Evolutionary conservation across 2,113 vertebrate genomes (phyloP).

Genomic region (Eretmochelys imbricata): DNA sequence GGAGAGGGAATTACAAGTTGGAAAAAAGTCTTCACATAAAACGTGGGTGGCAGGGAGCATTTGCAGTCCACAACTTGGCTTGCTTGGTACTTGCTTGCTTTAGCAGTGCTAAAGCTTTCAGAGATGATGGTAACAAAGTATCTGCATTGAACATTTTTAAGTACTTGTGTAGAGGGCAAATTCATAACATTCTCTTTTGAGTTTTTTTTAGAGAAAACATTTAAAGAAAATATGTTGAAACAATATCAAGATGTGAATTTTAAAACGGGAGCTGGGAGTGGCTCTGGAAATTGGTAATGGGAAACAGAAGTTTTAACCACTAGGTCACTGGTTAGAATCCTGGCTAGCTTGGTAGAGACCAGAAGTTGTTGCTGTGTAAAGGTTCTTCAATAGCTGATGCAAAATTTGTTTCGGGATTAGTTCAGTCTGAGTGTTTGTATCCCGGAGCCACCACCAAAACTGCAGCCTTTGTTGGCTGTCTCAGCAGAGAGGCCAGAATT

Average conservation of each 20-base stretch:
- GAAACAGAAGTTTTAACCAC: neutral
- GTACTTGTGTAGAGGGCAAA: neutral
- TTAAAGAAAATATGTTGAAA: neutral
- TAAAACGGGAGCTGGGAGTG: neutral
- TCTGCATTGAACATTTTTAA: neutral
- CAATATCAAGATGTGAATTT: neutral
- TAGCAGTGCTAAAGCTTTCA: neutral
- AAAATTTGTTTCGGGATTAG: neutral
- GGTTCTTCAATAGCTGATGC: neutral
- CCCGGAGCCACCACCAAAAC: neutral
- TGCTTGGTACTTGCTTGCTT: neutral
- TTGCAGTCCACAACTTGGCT: neutral
- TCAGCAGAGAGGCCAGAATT: neutral
- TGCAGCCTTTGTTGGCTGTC: neutral
- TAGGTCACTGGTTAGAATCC: neutral
- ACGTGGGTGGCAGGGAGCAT: neutral
- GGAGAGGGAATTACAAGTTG: neutral
- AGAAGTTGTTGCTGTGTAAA: neutral
- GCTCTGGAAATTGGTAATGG: neutral
- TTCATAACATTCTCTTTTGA: neutral
- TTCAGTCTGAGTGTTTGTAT: neutral
- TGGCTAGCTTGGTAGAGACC: neutral
- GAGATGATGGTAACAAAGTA: neutral
- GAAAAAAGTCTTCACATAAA: fast-evolving
- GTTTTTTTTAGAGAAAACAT: neutral